A percentile compares a stretch with the other conserved stretches of the same genome.
phyloP scores from a whole-genome alignment of 2,113 vertebrate species.

The Chaetorhynchus papuensis region DNA sequence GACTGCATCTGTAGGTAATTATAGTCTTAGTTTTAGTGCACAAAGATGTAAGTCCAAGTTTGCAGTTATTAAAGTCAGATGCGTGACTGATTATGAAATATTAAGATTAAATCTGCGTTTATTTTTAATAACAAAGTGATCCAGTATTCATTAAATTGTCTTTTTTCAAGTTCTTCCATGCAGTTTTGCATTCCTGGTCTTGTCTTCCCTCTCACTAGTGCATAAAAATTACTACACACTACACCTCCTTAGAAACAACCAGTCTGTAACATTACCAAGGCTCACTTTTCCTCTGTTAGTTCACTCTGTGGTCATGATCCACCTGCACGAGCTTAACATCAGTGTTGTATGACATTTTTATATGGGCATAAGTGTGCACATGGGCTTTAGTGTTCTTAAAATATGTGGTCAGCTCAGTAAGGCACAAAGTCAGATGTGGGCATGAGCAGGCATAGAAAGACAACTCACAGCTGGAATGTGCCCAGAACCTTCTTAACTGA shows the following conservation, averaged over 20 bases:
- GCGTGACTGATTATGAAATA: constrained; percentile 11
- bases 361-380: background rate
- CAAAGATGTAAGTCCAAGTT: constrained; percentile 9
- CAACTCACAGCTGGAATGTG: background rate
- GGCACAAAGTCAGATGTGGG: background rate
- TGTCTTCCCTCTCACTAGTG: background rate
- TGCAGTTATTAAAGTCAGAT: constrained; percentile 48
- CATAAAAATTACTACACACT: background rate
- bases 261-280: background rate
- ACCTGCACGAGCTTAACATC: background rate
- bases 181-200: background rate
- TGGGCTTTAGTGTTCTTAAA: background rate
- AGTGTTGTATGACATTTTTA: background rate
- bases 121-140: constrained; percentile 53
- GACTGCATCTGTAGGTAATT: constrained; percentile 5
- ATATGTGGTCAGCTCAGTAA: background rate
- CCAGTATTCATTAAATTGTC: background rate
- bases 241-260: background rate
- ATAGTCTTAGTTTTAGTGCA: background rate
- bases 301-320: background rate
- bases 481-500: background rate
- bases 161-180: background rate
- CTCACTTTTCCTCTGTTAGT: constrained; percentile 28
- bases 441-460: background rate
- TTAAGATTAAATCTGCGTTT: constrained; percentile 43